Base-by-base conservation (phyloP, 2,113 vertebrate species). In the Bos javanicus region DNA sequence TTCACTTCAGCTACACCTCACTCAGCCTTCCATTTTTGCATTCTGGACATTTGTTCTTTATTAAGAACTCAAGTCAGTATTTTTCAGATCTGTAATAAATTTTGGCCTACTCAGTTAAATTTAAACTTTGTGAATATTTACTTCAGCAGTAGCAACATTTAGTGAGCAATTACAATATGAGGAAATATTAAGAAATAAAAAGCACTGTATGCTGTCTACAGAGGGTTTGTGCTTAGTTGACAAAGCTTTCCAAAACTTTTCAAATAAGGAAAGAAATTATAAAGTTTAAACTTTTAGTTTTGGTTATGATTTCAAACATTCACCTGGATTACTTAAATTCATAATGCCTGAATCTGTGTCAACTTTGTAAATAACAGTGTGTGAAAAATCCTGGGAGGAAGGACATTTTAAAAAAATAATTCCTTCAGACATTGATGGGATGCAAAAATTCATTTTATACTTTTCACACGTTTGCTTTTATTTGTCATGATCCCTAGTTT, bases 41-140 rank as follows among this genome's bases (percentile, higher is more conserved):
- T 91, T 43, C 39, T 71, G 17, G 17, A 56, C 10, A 52, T 12
- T 48, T 43, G 13, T 71, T 89, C 71, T 78, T 54, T 33, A 48
- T 46, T 80, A 96, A 91, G 64, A 94, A 39, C 39, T 81, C 78
- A 76, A 90, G 26, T 57, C 28, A 39, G 19, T 71, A 71, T 39
- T 71, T 96, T 95, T 90, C 39, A 80, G 8, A 46, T 48, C 91
- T 89, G 15, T 83, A 95, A 84, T 94, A 96, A 83, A 91, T 74
- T 91, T 87, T 80, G 26, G 39, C 48, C 89, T 95, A 4, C 15
- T 91, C 43, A 71, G 19, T 54, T 91, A 91, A 30, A 91, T 82
- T 93, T 84, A 80, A 74, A 33, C 64, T 97, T 97, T 43, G 56
- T 87, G 54, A 92, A 54, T 57, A 83, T 94, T 91, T 52, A 36